These are phyloP conservation scores for Caenorhabditis sp. DNA, from an alignment of 2,888 invertebrate species.

Conservation along the genomic window DNA sequence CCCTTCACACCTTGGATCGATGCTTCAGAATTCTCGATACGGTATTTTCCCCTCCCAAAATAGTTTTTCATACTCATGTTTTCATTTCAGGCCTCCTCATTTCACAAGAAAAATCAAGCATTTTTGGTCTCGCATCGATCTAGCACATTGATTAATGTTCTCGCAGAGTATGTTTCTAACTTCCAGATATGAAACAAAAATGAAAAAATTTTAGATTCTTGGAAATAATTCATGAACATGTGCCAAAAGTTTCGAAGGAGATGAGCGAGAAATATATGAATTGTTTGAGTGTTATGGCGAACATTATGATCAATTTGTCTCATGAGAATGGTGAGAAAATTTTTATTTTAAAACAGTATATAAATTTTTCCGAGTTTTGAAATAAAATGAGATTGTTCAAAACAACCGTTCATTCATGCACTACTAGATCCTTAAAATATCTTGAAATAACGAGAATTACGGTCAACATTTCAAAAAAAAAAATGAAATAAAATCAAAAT, in stretches of 20 bases:
- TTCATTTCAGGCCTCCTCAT: slow-evolving; percentile 55
- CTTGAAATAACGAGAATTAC: too few relatives aligned
- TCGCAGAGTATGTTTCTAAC: slow-evolving; percentile 46
- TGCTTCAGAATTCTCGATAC: slow-evolving; percentile 63
- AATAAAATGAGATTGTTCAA: too few relatives aligned
- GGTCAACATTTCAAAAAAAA: too few relatives aligned
- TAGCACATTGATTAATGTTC: slow-evolving; percentile 47
- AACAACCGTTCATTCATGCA: too few relatives aligned
- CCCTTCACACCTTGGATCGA: slow-evolving; percentile 53
- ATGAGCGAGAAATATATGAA: slow-evolving; percentile 27
- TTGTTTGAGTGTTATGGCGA: slow-evolving; percentile 52
- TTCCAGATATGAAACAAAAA: not conserved
- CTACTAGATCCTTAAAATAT: too few relatives aligned
- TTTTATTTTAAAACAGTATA: not conserved
- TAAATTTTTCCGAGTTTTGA: too few relatives aligned
- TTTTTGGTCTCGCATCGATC: slow-evolving; percentile 61
- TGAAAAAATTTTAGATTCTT: slow-evolving; percentile 25
- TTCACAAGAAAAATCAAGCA: slow-evolving; percentile 65
- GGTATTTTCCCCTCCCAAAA: too few relatives aligned
- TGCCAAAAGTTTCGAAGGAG: slow-evolving; percentile 23
- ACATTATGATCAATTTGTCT: slow-evolving; percentile 62
- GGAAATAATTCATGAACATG: slow-evolving; percentile 14
- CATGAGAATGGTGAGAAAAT: slow-evolving; percentile 59
- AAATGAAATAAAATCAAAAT: too few relatives aligned
- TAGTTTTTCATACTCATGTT: too few relatives aligned